Evolutionary conservation across 2,797 vertebrate species (phyloP), one percentile per base, ranked within the genome.

Genomic region (Perodicticus potto): DNA sequence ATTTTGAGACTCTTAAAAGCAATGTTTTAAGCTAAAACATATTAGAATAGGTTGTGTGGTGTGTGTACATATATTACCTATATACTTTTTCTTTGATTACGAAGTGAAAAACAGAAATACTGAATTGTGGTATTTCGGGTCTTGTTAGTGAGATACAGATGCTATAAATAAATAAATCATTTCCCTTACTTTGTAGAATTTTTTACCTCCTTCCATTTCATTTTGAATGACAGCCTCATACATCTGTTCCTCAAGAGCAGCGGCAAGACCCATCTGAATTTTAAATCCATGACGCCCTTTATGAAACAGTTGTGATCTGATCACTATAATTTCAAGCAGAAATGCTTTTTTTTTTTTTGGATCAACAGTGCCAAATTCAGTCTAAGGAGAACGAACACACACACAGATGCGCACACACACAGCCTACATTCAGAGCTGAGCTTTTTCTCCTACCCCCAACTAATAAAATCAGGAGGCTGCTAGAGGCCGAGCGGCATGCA

Each of bases 381-480:
- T 43, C 86, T 92, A 25, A 80, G 96, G 45, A 86, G 96, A 98
- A 97, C 1, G 69, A 70, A 85, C 76, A 80, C 61, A 77, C 69
- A 77, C 77, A 61, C 70, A 96, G 87, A 59, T 57, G 61, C 65
- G 57, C 27, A 29, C 43, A 61, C 87, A 49, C 27, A 20, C 1
- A 29, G 80, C 61, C 77, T 70, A 91, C 63, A 67, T 89, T 98
- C 96, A 95, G 96, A 97, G 96, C 73, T 23, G 49, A 97, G 93
- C 84, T 57, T 25, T 96, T 93, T 70, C 96, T 83, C 96, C 96
- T 91, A 87, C 96, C 97, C 97, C 95, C 97, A 97, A 95, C 98
- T 98, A 99, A 98, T 99, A 99, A 99, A 99, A 98, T 98, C 98
- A 98, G 98, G 97, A 98, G 98, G 98, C 98, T 94, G 98, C 98